Conservation (phyloP, 1,140 invertebrate species). For the Diuraphis noxia region DNA sequence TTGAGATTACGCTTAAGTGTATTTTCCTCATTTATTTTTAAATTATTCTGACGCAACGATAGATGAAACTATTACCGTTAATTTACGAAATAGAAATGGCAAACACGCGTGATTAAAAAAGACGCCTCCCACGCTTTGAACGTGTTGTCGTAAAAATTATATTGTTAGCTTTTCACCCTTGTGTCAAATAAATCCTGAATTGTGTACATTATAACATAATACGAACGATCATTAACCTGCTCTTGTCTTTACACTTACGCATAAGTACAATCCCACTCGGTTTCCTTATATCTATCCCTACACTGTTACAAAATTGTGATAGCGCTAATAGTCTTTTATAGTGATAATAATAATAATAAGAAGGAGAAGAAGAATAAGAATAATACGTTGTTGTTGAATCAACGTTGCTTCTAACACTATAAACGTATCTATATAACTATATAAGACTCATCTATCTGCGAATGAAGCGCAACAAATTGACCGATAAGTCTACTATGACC, state of each 20-base stretch:
- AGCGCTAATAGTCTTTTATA: neutral
- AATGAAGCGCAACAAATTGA: constrained; percentile 19
- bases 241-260: neutral
- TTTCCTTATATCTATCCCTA: neutral
- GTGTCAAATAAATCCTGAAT: neutral
- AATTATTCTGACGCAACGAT: neutral
- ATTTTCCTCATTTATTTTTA: no score
- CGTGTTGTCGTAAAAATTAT: neutral
- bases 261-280: neutral
- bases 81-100: neutral
- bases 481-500: constrained; percentile 29
- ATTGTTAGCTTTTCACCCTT: neutral
- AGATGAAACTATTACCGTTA: neutral
- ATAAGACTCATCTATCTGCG: constrained; percentile 8
- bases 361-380: no score
- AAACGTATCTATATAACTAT: neutral
- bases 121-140: neutral
- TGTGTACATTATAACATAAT: neutral
- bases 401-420: neutral
- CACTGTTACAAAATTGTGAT: neutral
- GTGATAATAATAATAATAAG: neutral
- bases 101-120: neutral
- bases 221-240: neutral
- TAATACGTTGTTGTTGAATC: neutral
- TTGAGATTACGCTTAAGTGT: neutral